Evolutionary conservation across 2,888 invertebrate species (phyloP).

Genomic region (Glomeris marginata): DNA sequence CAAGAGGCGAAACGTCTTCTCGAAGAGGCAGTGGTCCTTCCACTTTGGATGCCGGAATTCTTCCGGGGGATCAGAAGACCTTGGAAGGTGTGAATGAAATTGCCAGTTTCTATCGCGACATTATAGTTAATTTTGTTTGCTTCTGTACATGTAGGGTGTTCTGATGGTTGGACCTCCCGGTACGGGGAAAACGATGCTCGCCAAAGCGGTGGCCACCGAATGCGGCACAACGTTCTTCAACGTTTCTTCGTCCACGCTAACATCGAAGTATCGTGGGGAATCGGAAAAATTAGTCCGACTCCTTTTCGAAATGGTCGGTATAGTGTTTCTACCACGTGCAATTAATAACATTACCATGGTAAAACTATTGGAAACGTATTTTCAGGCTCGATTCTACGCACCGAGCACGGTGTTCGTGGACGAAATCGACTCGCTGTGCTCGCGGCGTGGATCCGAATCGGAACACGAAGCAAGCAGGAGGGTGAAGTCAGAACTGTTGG

Average conservation of each 20-base stretch:
- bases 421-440: constrained; percentile 96
- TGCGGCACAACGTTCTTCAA: constrained; percentile 96
- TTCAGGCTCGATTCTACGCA: constrained; percentile 87
- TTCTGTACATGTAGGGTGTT: constrained; percentile 43
- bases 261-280: constrained; percentile 99
- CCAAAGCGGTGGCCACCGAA: constrained; percentile 96
- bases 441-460: constrained; percentile 82
- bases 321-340: no score
- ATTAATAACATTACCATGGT: no score
- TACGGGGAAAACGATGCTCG: constrained; percentile 91
- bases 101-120: no score
- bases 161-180: constrained; percentile 87
- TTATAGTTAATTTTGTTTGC: background rate
- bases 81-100: constrained; percentile 10
- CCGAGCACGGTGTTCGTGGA: constrained; percentile 98
- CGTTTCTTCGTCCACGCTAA: constrained; percentile 89
- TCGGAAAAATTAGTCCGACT: constrained; percentile 93
- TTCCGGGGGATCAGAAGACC: constrained; percentile 49
- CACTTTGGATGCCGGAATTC: constrained; percentile 96
- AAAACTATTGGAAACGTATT: no score
- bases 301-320: constrained; percentile 97
- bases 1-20: constrained; percentile 75
- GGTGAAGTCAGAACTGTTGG: constrained; percentile 91
- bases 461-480: constrained; percentile 96
- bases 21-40: constrained; percentile 94